phyloP scores from a whole-genome alignment of 2,797 vertebrate species.

The Protonibea diacanthus region DNA sequence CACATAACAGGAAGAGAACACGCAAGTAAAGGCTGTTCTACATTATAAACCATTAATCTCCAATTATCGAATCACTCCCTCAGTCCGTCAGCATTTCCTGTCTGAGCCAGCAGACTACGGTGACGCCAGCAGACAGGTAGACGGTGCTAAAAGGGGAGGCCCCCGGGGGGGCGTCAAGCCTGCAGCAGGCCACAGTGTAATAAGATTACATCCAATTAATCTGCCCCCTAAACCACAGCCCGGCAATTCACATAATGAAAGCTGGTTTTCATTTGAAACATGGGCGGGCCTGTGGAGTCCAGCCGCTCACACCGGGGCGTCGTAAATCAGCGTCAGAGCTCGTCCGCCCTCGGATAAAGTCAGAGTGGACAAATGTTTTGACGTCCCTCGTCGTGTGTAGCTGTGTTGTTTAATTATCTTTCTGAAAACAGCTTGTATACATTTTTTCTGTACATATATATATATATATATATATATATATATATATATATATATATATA shows the following conservation, averaged over 20 bases:
- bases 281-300: slow-evolving; percentile 15
- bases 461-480: no score
- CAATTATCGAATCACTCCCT: slow-evolving; percentile 42
- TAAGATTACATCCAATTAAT: slow-evolving; percentile 58
- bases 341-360: background rate
- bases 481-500: no score
- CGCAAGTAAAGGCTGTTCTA: background rate
- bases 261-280: slow-evolving; percentile 31
- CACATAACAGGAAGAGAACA: background rate
- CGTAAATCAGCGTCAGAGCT: slow-evolving; percentile 8
- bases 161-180: background rate
- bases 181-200: slow-evolving; percentile 20
- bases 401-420: no score
- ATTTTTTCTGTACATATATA: no score
- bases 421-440: no score
- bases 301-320: slow-evolving; percentile 12
- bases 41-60: slow-evolving; percentile 36
- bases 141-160: background rate
- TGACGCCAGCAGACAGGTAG: slow-evolving; percentile 46
- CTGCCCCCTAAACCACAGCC: slow-evolving; percentile 12
- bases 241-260: slow-evolving; percentile 21
- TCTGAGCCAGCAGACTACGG: slow-evolving; percentile 11
- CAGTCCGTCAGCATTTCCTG: slow-evolving; percentile 20
- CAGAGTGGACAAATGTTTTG: no score
- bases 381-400: no score